These are phyloP conservation scores for Halisarca cf. caerulea DNA, from an alignment of 37 sponge, comb jelly and placozoan genomes.

Conservation along the genomic window DNA sequence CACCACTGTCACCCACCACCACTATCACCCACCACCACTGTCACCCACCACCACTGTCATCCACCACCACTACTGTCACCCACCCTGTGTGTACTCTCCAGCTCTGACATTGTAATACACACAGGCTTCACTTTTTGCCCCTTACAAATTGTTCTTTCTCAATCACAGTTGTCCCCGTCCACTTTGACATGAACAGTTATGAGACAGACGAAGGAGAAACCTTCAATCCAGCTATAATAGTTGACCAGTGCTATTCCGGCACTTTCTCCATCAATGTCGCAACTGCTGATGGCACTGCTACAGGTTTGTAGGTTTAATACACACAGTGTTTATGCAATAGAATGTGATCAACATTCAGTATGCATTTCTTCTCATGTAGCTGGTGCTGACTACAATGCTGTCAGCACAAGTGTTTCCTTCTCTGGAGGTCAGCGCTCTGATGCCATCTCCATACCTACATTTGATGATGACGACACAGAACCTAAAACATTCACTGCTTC, in stretches of 20 bases:
- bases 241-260: background rate
- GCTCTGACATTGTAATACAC: too few species aligned
- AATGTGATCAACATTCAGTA: too few species aligned
- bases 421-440: background rate
- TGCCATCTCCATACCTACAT: background rate
- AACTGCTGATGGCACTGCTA: background rate
- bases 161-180: too few species aligned
- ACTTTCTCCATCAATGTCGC: background rate
- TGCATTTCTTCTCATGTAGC: too few species aligned
- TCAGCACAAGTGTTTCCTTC: background rate
- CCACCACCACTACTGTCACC: too few species aligned
- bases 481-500: background rate
- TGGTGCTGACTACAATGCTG: background rate
- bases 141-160: too few species aligned
- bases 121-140: too few species aligned
- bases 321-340: too few species aligned
- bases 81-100: too few species aligned
- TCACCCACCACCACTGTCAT: too few species aligned
- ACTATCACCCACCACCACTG: too few species aligned
- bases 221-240: background rate
- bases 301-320: background rate
- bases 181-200: background rate
- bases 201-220: background rate
- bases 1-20: too few species aligned
- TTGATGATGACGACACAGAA: background rate